phyloP scores from a whole-genome alignment of 2,113 vertebrate species.

The Pollimyrus isidori region DNA sequence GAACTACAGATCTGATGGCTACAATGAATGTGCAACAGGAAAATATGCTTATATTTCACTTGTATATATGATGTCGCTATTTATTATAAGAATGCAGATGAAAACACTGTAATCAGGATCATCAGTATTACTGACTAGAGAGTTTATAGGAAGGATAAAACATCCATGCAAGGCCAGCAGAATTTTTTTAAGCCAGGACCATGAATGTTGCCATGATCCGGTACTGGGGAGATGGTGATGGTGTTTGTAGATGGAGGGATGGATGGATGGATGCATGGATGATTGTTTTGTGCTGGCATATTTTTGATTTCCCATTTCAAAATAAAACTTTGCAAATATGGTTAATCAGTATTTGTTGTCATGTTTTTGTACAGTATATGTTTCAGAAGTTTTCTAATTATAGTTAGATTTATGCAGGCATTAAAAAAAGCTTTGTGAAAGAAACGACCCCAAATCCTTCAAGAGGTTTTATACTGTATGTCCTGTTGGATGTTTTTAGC shows the following conservation, averaged over 20 bases:
- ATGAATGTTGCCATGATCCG: neutral
- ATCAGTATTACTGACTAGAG: neutral
- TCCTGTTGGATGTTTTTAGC: neutral
- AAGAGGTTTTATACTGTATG: neutral
- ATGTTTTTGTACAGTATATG: neutral
- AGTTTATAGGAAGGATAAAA: neutral
- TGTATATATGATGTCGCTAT: neutral
- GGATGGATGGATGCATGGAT: constrained; percentile 2
- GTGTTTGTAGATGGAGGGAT: neutral
- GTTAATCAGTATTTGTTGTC: neutral
- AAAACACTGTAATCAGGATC: neutral
- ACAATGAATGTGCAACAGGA: constrained; percentile 21
- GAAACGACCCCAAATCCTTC: neutral
- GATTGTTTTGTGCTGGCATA: neutral
- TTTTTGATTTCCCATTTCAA: neutral
- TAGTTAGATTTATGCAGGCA: neutral
- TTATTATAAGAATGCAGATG: neutral
- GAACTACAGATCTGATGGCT: neutral
- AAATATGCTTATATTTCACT: constrained; percentile 17
- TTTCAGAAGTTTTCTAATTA: neutral
- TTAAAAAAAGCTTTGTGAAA: neutral
- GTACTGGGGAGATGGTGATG: neutral
- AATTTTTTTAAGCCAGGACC: neutral
- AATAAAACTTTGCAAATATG: neutral
- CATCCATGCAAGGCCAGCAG: neutral